These are phyloP conservation scores for Crematogaster levior DNA, from an alignment of 2,888 invertebrate species.

Conservation along the genomic window DNA sequence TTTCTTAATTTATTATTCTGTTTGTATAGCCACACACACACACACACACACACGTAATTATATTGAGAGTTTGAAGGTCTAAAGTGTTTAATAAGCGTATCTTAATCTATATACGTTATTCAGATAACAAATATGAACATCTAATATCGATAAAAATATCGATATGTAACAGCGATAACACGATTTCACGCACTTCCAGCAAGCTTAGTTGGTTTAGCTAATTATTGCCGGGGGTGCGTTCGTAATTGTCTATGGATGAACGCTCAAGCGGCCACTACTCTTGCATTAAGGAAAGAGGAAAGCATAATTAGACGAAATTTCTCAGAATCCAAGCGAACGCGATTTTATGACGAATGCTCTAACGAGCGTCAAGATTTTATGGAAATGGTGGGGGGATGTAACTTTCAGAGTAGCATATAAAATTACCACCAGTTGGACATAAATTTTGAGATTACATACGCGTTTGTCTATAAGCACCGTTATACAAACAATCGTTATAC, in stretches of 20 bases:
- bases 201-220: slow-evolving; percentile 4
- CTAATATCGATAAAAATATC: slow-evolving; percentile 50
- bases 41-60: too few relatives aligned
- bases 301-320: slow-evolving; percentile 42
- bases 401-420: slow-evolving; percentile 29
- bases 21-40: too few relatives aligned
- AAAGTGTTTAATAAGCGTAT: background rate
- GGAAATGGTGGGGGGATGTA: too few relatives aligned
- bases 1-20: too few relatives aligned
- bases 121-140: slow-evolving; percentile 66
- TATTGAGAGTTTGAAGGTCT: background rate
- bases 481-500: slow-evolving; percentile 20
- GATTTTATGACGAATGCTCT: slow-evolving; percentile 39
- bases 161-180: background rate
- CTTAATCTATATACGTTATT: slow-evolving; percentile 6
- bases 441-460: slow-evolving; percentile 47
- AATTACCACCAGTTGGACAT: slow-evolving; percentile 41
- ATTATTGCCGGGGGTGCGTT: slow-evolving; percentile 42
- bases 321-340: slow-evolving; percentile 32
- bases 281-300: background rate
- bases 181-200: slow-evolving; percentile 21
- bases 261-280: slow-evolving; percentile 26
- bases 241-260: slow-evolving; percentile 48
- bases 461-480: slow-evolving; percentile 28
- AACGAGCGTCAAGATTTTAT: slow-evolving; percentile 12